Percentiles rank a stretch among this genome's conserved stretches.
phyloP scores from a whole-genome alignment of 2,888 invertebrate genomes.

The Meiosimyza decipiens region DNA sequence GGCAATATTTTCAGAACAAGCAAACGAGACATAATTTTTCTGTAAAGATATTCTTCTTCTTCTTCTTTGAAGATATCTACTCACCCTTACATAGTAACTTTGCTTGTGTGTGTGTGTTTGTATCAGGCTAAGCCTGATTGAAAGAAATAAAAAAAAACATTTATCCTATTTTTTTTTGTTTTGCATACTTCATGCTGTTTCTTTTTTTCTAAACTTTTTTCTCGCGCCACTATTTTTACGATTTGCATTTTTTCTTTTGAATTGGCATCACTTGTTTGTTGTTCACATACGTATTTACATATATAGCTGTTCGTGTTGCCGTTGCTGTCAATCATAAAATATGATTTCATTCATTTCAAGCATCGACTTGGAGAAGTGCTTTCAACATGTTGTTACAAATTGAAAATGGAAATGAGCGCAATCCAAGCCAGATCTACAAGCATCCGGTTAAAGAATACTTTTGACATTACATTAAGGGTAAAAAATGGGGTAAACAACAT shows the following conservation, averaged over 20 bases:
- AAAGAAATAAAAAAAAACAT: neutral
- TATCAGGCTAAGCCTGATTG: slow-evolving; percentile 8
- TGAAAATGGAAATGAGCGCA: slow-evolving; percentile 17
- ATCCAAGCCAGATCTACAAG: neutral
- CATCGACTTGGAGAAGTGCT: slow-evolving; percentile 4
- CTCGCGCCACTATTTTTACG: neutral
- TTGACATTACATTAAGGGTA: too few relatives aligned
- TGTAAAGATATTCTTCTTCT: too few relatives aligned
- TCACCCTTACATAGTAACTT: neutral
- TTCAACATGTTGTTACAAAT: slow-evolving; percentile 16
- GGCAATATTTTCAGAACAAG: too few relatives aligned
- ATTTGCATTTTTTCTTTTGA: slow-evolving; percentile 3
- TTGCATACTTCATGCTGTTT: slow-evolving; percentile 1
- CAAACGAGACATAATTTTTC: too few relatives aligned
- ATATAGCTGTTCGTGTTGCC: neutral
- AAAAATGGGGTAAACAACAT: too few relatives aligned
- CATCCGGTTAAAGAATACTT: too few relatives aligned
- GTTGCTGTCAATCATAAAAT: slow-evolving; percentile 18
- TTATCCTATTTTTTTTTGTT: neutral
- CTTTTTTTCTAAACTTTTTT: neutral
- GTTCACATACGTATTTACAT: neutral
- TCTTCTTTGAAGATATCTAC: too few relatives aligned
- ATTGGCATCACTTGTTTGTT: slow-evolving; percentile 25
- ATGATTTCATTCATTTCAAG: neutral
- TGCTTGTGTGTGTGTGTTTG: neutral